Base-by-base conservation (phyloP, 1,140 invertebrate species). In the Bombus sibiricus region DNA sequence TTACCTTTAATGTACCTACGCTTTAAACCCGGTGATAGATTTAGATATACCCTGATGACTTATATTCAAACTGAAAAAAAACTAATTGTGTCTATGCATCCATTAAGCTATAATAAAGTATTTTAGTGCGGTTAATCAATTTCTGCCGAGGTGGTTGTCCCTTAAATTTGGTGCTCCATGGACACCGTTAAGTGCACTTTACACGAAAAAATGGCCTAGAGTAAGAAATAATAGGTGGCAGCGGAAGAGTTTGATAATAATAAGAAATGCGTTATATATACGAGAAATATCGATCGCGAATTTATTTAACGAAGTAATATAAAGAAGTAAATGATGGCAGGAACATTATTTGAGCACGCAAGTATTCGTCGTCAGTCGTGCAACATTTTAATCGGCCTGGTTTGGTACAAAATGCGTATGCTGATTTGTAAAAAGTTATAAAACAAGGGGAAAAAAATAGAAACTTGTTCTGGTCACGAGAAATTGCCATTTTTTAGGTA, bases 121-220 rank as follows among this genome's bases (percentile, higher is more conserved):
- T 93, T 89, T 92, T 92, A 90, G 91, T 91, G 87, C 89, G 88
- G 92, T 90, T 85, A 89, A 92, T 94, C 93, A 94, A 93, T 95
- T 91, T 95, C 94, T 94, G 94, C 93, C 93, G 92, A 93, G 92
- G 93, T 94, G 93, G 93, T 93, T 88, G 91, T 92, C 91, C 91
- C 92, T 92, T 90, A 81, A 92, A 92, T 91, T 93, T 94, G 94
- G 94, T 94, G 94, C 93, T 94, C 94, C 91, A 91, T 93, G 93
- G 92, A 95, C 94, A 94, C 94, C 94, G 94, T 92, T 92, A 95
- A 95, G 94, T 95, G 94, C 93, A 95, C 94, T 95, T 95, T 94
- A 93, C 86, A 93, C 91, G 89, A 93, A 92, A 93, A 94, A 94
- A 94, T 94, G 93, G 93, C 93, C 93, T 94, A 94, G 94, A 90